Conservation (phyloP, 2,888 invertebrate species). For the Frankliniella fusca region DNA sequence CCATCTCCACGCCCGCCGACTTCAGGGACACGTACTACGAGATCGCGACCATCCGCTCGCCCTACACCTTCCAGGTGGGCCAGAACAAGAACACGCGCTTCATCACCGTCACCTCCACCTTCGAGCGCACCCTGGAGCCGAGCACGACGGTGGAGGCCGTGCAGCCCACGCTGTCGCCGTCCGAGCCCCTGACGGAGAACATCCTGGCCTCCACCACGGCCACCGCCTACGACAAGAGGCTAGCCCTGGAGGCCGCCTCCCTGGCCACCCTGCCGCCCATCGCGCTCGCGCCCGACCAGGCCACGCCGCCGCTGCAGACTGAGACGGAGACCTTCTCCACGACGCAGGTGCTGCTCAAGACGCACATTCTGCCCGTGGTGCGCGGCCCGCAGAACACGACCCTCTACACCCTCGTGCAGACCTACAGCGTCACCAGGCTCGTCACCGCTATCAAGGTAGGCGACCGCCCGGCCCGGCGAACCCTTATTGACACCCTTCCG, state of each 20-base stretch:
- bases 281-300: constrained; percentile 67
- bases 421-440: constrained; percentile 78
- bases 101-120: constrained; percentile 81
- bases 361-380: constrained; percentile 80
- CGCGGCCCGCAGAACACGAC: constrained; percentile 68
- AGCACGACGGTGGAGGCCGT: constrained; percentile 43
- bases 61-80: constrained; percentile 86
- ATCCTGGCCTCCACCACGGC: constrained; percentile 72
- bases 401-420: constrained; percentile 79
- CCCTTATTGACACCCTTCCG: background rate
- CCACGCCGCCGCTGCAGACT: constrained; percentile 82
- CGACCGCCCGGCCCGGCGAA: background rate
- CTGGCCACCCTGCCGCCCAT: constrained; percentile 79
- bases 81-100: constrained; percentile 81
- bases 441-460: constrained; percentile 75
- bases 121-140: constrained; percentile 67
- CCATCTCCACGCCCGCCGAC: constrained; percentile 82
- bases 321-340: constrained; percentile 88
- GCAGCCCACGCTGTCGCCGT: constrained; percentile 46
- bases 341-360: constrained; percentile 81
- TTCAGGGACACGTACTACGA: constrained; percentile 82
- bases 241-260: constrained; percentile 61
- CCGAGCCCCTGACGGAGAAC: constrained; percentile 81
- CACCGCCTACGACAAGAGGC: constrained; percentile 64
- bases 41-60: constrained; percentile 84